These are phyloP conservation scores for Podargus strigoides DNA, from an alignment of 2,797 vertebrate genomes.

Conservation along the genomic window DNA sequence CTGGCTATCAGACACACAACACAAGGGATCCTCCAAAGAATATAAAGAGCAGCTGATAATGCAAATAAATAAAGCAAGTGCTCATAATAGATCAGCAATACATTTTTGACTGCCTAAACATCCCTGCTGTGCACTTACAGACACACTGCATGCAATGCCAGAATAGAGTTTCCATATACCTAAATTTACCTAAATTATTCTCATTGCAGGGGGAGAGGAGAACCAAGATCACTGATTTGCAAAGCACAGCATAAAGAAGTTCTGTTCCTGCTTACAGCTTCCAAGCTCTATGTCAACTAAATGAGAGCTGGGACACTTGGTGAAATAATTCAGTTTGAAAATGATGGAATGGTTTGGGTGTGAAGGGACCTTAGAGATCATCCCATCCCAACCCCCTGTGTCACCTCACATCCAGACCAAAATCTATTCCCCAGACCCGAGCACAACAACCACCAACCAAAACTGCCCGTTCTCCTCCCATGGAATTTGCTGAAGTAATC, in stretches of 20 bases:
- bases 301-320: not conserved
- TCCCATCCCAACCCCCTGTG: too few relatives aligned
- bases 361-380: too few relatives aligned
- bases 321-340: not conserved
- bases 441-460: not conserved
- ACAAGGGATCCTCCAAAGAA: not conserved
- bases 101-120: not conserved
- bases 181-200: not conserved
- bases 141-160: not conserved
- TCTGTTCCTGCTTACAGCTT: not conserved
- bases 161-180: not conserved
- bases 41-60: not conserved
- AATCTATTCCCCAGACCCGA: not conserved
- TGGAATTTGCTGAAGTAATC: not conserved
- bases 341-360: too few relatives aligned
- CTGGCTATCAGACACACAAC: fast-evolving
- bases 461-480: fast-evolving
- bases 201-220: not conserved
- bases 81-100: not conserved
- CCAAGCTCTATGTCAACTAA: not conserved
- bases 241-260: not conserved
- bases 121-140: not conserved
- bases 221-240: not conserved
- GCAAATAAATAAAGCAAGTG: not conserved
- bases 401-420: not conserved